A percentile compares a stretch with the other conserved stretches of the same genome.
Evolutionary conservation across 2,888 invertebrate species (phyloP).

Genomic region (Euplagia quadripunctaria): DNA sequence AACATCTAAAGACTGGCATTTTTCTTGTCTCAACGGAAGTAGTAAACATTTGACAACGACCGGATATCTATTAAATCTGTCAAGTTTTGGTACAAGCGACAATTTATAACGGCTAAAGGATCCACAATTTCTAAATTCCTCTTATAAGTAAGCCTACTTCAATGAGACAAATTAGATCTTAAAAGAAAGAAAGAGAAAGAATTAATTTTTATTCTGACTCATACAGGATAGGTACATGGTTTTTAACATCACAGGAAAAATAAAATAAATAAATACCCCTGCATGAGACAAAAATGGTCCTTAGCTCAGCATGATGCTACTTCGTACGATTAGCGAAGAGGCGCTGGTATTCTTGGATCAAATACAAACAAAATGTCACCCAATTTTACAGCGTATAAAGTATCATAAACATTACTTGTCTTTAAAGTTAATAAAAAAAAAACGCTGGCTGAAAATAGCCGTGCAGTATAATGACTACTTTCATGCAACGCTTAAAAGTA

Average conservation of each 20-base stretch:
- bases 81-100: neutral
- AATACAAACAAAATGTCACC: no score
- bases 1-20: neutral
- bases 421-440: constrained; percentile 4
- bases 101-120: constrained; percentile 14
- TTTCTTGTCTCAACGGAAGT: neutral
- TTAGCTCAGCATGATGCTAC: no score
- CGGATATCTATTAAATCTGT: neutral
- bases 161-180: constrained; percentile 25
- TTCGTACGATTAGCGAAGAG: no score
- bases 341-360: no score
- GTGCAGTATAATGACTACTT: neutral
- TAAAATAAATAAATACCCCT: no score
- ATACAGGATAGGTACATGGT: no score
- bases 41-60: neutral
- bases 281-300: no score
- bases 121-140: constrained; percentile 41
- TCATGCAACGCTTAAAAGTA: constrained; percentile 29
- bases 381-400: neutral
- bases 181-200: no score
- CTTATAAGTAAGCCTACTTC: constrained; percentile 29
- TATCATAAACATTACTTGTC: neutral
- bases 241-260: no score
- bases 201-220: no score
- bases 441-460: constrained; percentile 22